Evolutionary conservation across 2,888 invertebrate species (phyloP).

Genomic region (Agrochola circellaris): DNA sequence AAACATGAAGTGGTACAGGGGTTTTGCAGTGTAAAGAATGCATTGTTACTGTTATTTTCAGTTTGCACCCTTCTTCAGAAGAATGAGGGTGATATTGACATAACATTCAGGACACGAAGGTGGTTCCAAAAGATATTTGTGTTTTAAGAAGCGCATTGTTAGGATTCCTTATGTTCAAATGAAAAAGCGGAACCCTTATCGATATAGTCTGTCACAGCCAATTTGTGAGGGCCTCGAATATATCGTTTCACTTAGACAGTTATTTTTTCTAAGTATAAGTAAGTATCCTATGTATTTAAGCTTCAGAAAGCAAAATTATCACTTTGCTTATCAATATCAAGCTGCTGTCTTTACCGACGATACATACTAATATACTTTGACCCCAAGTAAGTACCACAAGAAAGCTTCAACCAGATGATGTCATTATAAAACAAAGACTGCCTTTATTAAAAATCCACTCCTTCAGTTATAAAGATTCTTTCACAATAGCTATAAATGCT

Average conservation of each 20-base stretch:
- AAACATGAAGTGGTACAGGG: neutral
- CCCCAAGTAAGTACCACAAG: neutral
- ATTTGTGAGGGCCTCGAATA: no score
- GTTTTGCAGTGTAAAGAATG: neutral
- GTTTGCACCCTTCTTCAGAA: neutral
- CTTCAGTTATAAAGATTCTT: neutral
- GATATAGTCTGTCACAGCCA: no score
- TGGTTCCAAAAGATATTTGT: neutral
- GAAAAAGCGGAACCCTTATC: no score
- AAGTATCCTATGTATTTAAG: neutral
- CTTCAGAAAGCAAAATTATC: neutral
- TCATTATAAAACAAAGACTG: neutral
- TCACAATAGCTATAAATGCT: neutral
- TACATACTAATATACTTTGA: neutral
- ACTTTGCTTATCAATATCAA: neutral
- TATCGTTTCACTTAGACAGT: no score
- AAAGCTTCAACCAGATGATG: neutral
- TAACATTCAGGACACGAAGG: neutral
- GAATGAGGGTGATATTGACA: neutral
- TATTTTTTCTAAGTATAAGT: no score
- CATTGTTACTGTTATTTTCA: neutral
- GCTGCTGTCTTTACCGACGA: neutral
- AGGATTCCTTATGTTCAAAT: no score
- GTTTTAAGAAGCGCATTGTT: neutral
- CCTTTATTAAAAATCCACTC: neutral